phyloP scores from a whole-genome alignment of 1,140 invertebrate genomes.

The Drosophila subpulchrella region DNA sequence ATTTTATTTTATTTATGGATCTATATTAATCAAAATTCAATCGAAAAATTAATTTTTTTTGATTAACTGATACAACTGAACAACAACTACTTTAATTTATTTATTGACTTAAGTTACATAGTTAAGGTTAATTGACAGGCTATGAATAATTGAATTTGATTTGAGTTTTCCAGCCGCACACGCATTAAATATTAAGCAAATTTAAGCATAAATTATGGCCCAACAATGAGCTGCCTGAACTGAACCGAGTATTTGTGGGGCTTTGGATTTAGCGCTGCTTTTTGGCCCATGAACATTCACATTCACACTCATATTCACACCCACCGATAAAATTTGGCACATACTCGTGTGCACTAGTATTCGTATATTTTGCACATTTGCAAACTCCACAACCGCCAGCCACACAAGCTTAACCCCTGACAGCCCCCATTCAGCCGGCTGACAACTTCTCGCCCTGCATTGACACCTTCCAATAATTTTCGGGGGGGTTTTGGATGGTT shows the following conservation, averaged over 20 bases:
- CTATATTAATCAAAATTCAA: too few relatives aligned
- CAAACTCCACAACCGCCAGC: constrained; percentile 11
- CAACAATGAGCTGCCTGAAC: background rate
- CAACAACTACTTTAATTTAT: too few relatives aligned
- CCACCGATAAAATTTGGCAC: constrained; percentile 16
- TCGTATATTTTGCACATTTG: constrained; percentile 18
- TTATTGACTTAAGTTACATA: background rate
- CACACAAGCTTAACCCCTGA: constrained; percentile 28
- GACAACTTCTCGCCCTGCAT: constrained; percentile 39
- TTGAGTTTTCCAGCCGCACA: background rate
- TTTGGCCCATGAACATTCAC: background rate
- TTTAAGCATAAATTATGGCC: constrained; percentile 3
- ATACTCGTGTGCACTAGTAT: background rate
- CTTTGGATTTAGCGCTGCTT: background rate
- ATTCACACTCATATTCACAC: background rate
- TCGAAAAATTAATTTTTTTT: too few relatives aligned
- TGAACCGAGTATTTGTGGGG: too few relatives aligned
- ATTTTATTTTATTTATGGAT: too few relatives aligned
- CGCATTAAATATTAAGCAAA: background rate
- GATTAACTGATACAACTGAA: too few relatives aligned
- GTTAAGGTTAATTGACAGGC: background rate
- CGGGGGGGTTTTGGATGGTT: background rate
- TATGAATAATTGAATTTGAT: constrained; percentile 1
- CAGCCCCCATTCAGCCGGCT: constrained; percentile 27
- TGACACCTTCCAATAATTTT: constrained; percentile 76